phyloP scores from a whole-genome alignment of 2,113 vertebrate genomes.

The Pseudopipra pipra region DNA sequence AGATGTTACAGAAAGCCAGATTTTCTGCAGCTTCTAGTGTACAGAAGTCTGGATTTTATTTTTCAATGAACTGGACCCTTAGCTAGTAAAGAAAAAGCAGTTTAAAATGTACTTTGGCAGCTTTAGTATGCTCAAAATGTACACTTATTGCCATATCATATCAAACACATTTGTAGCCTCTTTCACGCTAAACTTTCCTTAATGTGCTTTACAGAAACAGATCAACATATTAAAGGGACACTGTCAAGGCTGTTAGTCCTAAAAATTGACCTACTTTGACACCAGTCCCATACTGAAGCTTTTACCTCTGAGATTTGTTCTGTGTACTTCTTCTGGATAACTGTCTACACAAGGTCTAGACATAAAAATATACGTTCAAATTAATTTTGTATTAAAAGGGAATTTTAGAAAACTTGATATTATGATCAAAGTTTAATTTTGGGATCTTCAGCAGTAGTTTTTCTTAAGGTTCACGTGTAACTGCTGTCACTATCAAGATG shows the following conservation, averaged over 20 bases:
- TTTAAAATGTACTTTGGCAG: constrained; percentile 44
- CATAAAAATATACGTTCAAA: background rate
- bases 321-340: background rate
- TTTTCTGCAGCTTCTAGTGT: constrained; percentile 31
- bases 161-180: constrained; percentile 65
- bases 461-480: background rate
- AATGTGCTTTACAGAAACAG: constrained; percentile 64
- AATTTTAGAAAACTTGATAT: background rate
- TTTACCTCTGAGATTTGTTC: background rate
- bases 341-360: background rate
- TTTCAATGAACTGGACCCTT: constrained; percentile 14
- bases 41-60: background rate
- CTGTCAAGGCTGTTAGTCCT: constrained; percentile 51
- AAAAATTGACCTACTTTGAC: constrained; percentile 61
- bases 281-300: background rate
- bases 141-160: constrained; percentile 62
- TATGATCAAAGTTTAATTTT: background rate
- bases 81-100: constrained; percentile 54
- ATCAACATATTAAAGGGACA: constrained; percentile 63
- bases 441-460: background rate
- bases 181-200: constrained; percentile 63
- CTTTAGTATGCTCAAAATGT: constrained; percentile 67
- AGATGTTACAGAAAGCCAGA: constrained; percentile 23
- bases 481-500: background rate
- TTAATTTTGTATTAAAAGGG: background rate